These are phyloP conservation scores for Selene dorsalis DNA, from an alignment of 2,797 vertebrate genomes.

Conservation along the genomic window DNA sequence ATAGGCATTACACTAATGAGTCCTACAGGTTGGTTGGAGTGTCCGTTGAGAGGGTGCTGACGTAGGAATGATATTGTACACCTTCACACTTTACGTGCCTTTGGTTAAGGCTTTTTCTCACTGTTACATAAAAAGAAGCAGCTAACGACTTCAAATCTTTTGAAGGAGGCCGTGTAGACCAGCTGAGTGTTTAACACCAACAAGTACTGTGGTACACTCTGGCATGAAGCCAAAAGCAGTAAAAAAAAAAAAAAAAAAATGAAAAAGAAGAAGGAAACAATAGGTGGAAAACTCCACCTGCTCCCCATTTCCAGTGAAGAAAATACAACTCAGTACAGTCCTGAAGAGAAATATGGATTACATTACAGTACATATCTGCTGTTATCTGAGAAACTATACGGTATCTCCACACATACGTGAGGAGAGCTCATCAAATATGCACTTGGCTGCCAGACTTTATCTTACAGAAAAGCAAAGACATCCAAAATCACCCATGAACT, in stretches of 20 bases:
- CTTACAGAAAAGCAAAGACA: conserved; percentile 23
- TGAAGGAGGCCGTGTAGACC: neutral
- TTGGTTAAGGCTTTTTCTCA: conserved; percentile 7
- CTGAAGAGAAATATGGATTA: neutral
- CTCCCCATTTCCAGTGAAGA: conserved; percentile 3
- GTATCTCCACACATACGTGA: neutral
- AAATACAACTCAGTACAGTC: conserved; percentile 1
- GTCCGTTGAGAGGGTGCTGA: conserved; percentile 22
- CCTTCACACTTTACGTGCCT: neutral
- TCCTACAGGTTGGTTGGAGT: neutral
- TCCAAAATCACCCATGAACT: conserved; percentile 9
- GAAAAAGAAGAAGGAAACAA: neutral
- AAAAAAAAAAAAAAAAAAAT: neutral
- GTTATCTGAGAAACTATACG: too few relatives aligned
- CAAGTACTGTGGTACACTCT: neutral
- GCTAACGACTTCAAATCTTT: neutral
- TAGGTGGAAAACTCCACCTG: conserved; percentile 3
- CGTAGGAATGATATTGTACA: conserved; percentile 2
- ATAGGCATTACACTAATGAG: conserved; percentile 11
- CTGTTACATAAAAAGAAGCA: conserved; percentile 1
- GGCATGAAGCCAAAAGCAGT: conserved; percentile 11
- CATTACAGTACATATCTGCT: too few relatives aligned
- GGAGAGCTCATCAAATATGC: neutral
- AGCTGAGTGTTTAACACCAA: neutral
- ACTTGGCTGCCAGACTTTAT: neutral